phyloP scores from a whole-genome alignment of 2,888 invertebrate species.

The Mechanitis messenoides region DNA sequence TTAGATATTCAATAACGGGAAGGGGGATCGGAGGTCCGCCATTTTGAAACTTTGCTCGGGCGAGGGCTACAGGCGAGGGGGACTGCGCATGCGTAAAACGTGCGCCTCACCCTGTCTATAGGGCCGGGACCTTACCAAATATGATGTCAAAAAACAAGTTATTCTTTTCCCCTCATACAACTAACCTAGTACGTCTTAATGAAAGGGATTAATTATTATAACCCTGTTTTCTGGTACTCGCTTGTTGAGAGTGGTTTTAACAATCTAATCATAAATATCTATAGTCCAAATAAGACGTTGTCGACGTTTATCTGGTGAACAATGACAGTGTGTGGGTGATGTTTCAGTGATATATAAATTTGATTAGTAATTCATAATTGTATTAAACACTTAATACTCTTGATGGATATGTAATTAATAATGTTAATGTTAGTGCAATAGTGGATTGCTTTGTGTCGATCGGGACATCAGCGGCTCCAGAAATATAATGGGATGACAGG shows the following conservation, averaged over 20 bases:
- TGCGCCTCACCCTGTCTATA: constrained; percentile 64
- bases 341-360: constrained; percentile 43
- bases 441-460: constrained; percentile 30
- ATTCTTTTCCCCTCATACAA: constrained; percentile 70
- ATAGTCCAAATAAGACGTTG: constrained; percentile 21
- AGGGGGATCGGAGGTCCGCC: constrained; percentile 70
- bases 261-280: constrained; percentile 19
- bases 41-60: constrained; percentile 63
- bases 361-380: constrained; percentile 17
- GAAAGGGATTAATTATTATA: constrained; percentile 53
- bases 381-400: constrained; percentile 10
- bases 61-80: constrained; percentile 61
- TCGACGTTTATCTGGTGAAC: constrained; percentile 38
- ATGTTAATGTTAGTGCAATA: constrained; percentile 18
- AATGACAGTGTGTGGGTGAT: constrained; percentile 63
- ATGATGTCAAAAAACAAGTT: constrained; percentile 75
- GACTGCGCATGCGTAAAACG: constrained; percentile 62
- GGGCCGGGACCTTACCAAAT: constrained; percentile 66
- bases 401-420: constrained; percentile 17
- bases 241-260: constrained; percentile 23
- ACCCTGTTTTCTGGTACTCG: constrained; percentile 40
- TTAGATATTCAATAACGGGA: constrained; percentile 75
- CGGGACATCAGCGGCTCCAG: constrained; percentile 24
- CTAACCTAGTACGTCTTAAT: constrained; percentile 71
- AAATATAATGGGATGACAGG: constrained; percentile 72